Percentiles rank a stretch among this genome's conserved stretches.
Conservation (phyloP, 2,797 vertebrate species). For the Okamejei kenojei region DNA sequence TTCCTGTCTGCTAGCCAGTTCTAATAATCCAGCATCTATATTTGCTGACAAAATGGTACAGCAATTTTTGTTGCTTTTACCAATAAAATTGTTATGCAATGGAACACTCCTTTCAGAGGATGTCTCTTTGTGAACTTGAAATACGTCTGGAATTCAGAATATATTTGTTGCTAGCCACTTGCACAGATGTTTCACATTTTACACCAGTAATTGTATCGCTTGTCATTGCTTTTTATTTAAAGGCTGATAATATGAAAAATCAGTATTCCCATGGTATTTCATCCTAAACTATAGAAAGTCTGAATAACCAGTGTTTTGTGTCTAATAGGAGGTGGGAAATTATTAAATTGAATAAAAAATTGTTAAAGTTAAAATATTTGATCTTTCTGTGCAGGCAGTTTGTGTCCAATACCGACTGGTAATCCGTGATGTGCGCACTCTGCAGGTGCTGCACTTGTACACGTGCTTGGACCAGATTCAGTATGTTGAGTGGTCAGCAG, state of each 20-base stretch:
- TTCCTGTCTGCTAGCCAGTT: too few species aligned
- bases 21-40: background rate
- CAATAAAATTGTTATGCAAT: background rate
- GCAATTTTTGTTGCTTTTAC: background rate
- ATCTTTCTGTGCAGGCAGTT: constrained; percentile 64
- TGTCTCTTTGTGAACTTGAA: background rate
- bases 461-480: constrained; percentile 88
- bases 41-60: background rate
- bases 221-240: background rate
- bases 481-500: constrained; percentile 85
- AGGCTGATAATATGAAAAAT: background rate
- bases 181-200: background rate
- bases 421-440: constrained; percentile 68
- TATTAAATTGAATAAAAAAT: background rate
- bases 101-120: too few species aligned
- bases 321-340: background rate
- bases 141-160: background rate
- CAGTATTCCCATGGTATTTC: background rate
- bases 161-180: background rate
- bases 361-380: background rate
- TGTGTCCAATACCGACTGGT: constrained; percentile 84
- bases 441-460: constrained; percentile 81
- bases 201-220: background rate
- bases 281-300: background rate
- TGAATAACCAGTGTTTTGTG: background rate